These are phyloP conservation scores for Eupithecia exiguata DNA, from an alignment of 2,888 invertebrate species.

Conservation along the genomic window DNA sequence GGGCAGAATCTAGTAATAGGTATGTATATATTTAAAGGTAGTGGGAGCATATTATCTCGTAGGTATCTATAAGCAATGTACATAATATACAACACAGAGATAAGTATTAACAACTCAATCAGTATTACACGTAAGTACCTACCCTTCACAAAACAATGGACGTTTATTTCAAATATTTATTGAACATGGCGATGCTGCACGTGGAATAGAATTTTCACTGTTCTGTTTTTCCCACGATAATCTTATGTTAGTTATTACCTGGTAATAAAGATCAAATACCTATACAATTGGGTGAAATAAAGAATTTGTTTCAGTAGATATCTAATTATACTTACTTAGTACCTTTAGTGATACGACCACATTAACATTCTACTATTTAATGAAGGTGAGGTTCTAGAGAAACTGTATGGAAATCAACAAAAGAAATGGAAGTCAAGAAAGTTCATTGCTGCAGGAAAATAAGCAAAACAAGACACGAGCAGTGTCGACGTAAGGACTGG, in stretches of 20 bases:
- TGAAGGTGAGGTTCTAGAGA: not conserved
- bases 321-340: no score
- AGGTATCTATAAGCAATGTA: no score
- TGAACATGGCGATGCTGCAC: not conserved
- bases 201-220: not conserved
- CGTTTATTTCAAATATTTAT: not conserved
- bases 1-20: no score
- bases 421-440: conserved; percentile 10
- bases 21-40: no score
- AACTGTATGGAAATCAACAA: not conserved
- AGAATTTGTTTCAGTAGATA: no score
- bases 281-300: not conserved
- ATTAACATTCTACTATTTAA: not conserved
- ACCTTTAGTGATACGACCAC: no score
- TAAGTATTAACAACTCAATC: not conserved
- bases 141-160: not conserved
- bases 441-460: conserved; percentile 5
- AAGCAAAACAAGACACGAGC: conserved; percentile 10
- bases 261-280: not conserved
- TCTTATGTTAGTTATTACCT: not conserved
- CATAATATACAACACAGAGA: not conserved
- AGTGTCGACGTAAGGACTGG: conserved; percentile 9
- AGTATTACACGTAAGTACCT: not conserved
- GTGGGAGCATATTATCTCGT: no score
- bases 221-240: not conserved